phyloP scores from a whole-genome alignment of 2,797 vertebrate genomes.

The Phrynocephalus guinanensis region DNA sequence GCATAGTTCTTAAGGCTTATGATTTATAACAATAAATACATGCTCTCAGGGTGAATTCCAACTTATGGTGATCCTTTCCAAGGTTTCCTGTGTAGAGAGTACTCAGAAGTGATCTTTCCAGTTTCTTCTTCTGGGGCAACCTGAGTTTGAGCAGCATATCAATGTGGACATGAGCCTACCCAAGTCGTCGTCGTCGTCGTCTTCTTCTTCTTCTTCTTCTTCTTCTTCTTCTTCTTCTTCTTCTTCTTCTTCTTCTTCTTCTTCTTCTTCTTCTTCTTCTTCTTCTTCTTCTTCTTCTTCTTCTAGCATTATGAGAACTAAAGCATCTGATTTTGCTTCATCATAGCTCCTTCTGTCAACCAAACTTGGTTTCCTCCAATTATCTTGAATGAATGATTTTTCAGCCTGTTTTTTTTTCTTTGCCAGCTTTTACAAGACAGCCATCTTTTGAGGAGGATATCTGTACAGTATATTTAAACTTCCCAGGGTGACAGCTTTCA shows the following conservation, averaged over 20 bases:
- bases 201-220: background rate
- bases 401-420: background rate
- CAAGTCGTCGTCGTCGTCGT: too few relatives aligned
- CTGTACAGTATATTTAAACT: background rate
- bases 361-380: slow-evolving; percentile 4
- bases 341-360: background rate
- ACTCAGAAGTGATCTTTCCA: too few relatives aligned
- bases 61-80: too few relatives aligned
- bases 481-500: background rate
- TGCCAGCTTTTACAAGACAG: background rate
- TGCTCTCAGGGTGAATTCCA: too few relatives aligned
- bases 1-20: background rate
- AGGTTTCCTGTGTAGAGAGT: too few relatives aligned
- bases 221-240: background rate
- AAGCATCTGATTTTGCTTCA: background rate
- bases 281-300: background rate
- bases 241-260: too few relatives aligned
- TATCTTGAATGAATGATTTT: background rate
- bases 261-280: too few relatives aligned
- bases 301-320: background rate
- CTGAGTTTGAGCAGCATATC: too few relatives aligned
- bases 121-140: too few relatives aligned
- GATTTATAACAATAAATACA: background rate
- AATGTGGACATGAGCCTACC: background rate
- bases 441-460: background rate